Evolutionary conservation across 1,140 invertebrate genomes (phyloP).

Genomic region (Phthorimaea operculella): DNA sequence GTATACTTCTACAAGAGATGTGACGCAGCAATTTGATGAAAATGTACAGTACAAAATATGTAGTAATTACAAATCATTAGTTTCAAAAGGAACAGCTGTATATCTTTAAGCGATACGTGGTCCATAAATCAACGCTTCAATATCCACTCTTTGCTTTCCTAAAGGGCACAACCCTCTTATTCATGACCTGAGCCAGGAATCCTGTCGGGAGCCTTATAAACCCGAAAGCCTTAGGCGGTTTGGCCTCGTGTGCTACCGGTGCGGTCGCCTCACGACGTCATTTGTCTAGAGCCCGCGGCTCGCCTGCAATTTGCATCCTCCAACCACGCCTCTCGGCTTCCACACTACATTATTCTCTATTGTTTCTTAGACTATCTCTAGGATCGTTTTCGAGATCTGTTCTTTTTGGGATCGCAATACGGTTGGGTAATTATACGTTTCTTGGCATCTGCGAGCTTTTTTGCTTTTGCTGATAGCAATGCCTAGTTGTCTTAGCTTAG

Average conservation of each 20-base stretch:
- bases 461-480: no score
- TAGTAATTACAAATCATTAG: no score
- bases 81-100: no score
- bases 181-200: no score
- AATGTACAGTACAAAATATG: no score
- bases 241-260: neutral
- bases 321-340: constrained; percentile 2
- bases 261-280: neutral
- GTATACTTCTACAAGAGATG: no score
- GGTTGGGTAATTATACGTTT: no score
- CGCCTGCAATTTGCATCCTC: constrained; percentile 3
- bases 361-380: neutral
- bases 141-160: neutral
- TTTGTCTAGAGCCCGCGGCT: constrained; percentile 1
- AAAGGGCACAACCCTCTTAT: no score
- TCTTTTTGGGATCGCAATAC: neutral
- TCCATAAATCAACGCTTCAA: neutral
- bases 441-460: no score
- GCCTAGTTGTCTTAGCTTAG: no score
- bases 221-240: neutral
- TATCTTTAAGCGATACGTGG: neutral
- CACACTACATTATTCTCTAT: constrained; percentile 4
- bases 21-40: no score
- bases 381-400: neutral
- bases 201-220: neutral